Evolutionary conservation across 1,140 invertebrate species (phyloP).

Genomic region (Drosophila quadrilineata): DNA sequence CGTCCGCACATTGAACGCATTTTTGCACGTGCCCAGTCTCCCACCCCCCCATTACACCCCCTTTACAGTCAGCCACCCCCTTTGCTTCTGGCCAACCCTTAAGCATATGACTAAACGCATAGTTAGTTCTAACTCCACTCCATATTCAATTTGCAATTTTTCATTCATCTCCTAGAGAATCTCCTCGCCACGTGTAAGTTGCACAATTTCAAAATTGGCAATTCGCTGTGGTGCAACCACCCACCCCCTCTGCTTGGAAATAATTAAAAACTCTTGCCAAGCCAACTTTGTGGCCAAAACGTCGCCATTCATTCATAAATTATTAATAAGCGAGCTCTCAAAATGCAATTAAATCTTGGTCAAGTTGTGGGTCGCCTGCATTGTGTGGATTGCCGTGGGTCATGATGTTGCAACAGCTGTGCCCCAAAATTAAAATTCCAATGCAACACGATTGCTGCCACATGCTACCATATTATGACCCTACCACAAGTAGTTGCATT

Average conservation of each 20-base stretch:
- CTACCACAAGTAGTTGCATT: constrained; percentile 20
- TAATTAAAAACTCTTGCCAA: constrained; percentile 74
- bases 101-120: constrained; percentile 15
- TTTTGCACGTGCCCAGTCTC: constrained; percentile 67
- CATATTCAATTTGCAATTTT: constrained; percentile 61
- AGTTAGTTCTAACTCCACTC: background rate
- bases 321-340: constrained; percentile 72
- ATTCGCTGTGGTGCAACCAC: constrained; percentile 58
- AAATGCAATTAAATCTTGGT: constrained; percentile 78
- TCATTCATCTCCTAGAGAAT: constrained; percentile 64
- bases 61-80: background rate
- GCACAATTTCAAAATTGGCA: constrained; percentile 29
- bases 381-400: no score
- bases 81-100: no score
- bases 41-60: background rate
- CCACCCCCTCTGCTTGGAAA: constrained; percentile 12
- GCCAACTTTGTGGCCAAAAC: constrained; percentile 36
- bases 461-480: constrained; percentile 3
- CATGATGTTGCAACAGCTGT: constrained; percentile 59
- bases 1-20: constrained; percentile 68
- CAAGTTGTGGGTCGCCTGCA: constrained; percentile 59
- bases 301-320: constrained; percentile 56
- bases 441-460: constrained; percentile 35
- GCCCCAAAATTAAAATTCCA: constrained; percentile 71
- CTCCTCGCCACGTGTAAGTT: constrained; percentile 50